Evolutionary conservation across 1,140 invertebrate species (phyloP), one percentile per base, ranked within the genome.

Genomic region (Drosophila arawakana): DNA sequence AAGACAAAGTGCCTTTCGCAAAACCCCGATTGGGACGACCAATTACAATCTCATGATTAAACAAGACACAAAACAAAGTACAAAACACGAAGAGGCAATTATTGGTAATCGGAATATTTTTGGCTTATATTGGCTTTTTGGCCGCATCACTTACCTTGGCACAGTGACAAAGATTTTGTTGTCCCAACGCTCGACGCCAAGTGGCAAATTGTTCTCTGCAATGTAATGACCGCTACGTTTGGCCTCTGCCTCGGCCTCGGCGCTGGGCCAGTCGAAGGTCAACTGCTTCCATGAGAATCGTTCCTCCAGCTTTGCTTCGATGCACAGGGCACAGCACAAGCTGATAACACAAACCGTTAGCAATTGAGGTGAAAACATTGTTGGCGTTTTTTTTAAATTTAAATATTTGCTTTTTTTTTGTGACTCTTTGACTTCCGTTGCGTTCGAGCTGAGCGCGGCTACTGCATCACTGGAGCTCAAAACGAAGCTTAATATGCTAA

Each of bases 131-230:
- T 30, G 25, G 55, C 43, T 13, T 65, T 46, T 49, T 35, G 39
- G 54, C 43, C 44, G 43, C 11, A 9, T 66, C 57, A 67, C 71
- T 90, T 91, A 94, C 93, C 93, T 94, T 62, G 96, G 96, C 6
- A 96, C 94, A 2, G 96, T 96, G 55, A 97, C 93, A 82, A 97
- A 96, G 46, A 97, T 79, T 93, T 96, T 96, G 89, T 97, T 94
- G 62, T 94, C 93, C 95, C 95, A 97, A 37, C 95, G 92, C 44
- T 94, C 95, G 58, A 97, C 59, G 21, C 96, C 96, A 11, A 96
- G 92, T 2, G 96, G 96, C 66, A 97, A 88, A 92, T 96, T 96
- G 86, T 97, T 95, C 60, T 93, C 94, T 13, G 93, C 94, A 8
- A 96, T 93, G 88, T 95, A 97, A 73, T 93, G 92, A 18, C 94